Conservation (phyloP, 1,140 invertebrate species). For the Hylaeus volcanicus region DNA sequence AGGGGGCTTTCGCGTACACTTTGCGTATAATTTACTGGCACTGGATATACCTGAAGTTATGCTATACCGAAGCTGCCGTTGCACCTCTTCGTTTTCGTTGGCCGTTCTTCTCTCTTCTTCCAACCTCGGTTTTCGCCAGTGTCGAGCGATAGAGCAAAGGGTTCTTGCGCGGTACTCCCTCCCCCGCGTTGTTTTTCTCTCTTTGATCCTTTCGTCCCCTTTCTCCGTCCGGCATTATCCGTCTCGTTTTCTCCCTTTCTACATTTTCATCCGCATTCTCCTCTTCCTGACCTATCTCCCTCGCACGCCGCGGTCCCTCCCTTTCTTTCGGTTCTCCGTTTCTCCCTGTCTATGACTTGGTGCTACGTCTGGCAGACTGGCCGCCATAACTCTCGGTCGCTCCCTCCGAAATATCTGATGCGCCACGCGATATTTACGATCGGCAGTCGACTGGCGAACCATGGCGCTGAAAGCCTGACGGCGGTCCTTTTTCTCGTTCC, state of each 20-base stretch:
- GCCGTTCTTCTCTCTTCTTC: slow-evolving; percentile 54
- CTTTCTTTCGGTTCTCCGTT: slow-evolving; percentile 30
- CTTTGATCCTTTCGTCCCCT: slow-evolving; percentile 23
- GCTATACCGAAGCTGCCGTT: slow-evolving; percentile 74
- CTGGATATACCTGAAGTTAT: slow-evolving; percentile 80
- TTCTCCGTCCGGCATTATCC: not conserved
- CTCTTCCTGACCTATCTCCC: slow-evolving; percentile 1
- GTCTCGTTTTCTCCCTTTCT: slow-evolving; percentile 2
- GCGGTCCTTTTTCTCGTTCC: slow-evolving; percentile 43
- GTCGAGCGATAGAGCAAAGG: slow-evolving; percentile 56
- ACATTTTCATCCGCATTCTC: slow-evolving; percentile 12
- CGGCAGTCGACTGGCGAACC: slow-evolving; percentile 59
- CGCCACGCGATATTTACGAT: slow-evolving; percentile 69
- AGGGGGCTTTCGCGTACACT: slow-evolving; percentile 78
- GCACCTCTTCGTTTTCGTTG: slow-evolving; percentile 53
- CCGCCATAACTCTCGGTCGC: slow-evolving; percentile 67
- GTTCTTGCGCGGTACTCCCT: slow-evolving; percentile 23
- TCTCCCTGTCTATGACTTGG: slow-evolving; percentile 54
- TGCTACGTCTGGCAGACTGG: slow-evolving; percentile 60
- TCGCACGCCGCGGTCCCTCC: not conserved
- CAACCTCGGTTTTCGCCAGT: slow-evolving; percentile 41
- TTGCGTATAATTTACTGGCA: slow-evolving; percentile 81
- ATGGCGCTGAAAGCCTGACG: slow-evolving; percentile 62
- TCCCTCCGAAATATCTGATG: slow-evolving; percentile 69
- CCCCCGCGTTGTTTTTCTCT: slow-evolving; percentile 20